Evolutionary conservation across 1,140 invertebrate species (phyloP), one percentile per base, ranked within the genome.

Genomic region (Conus ventricosus): DNA sequence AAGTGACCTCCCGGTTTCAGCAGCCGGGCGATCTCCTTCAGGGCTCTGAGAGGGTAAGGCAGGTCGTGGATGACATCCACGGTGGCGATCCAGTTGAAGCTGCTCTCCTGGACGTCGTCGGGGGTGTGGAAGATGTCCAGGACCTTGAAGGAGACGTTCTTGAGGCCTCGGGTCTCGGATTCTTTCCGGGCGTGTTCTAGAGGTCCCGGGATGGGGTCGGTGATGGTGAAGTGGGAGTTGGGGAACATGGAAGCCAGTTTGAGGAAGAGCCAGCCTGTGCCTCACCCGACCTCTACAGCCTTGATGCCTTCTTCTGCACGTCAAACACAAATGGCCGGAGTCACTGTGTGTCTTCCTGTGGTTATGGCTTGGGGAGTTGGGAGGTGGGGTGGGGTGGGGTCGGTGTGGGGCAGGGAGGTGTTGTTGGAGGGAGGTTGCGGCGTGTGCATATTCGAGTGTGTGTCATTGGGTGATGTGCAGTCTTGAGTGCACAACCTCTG

Each of bases 241-340:
- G 91, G 91, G 76, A 89, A 92, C 63, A 53, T 78, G 75, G 89
- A n/a, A 6, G 91, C 91, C 39, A 92, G 86, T 17, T 81, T 83
- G 0, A 85, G 80, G 7, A 84, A 23, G 27, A 84, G 78, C 17
- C 60, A 87, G 15, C 91, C 91, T 39, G 84, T 81, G 4, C 89
- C 91, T 78, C 90, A 89, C 11, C 91, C 91, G 39, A 92, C 25
- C 67, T 92, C 91, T 54, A 82, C 75, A 5, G 90, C 90, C 53
- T 87, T n/a, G 11, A 71, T 71, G n/a, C 84, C 84, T 15, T 25
- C 8, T 5, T 85, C 84, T 85, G 60, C 13, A 53, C 11, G 17
- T 63, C 1, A 63, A 39, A 39, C 39, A 39, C 39, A 39, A 0
- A 39, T 3, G 39, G 39, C 3, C 39, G 3, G 39, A 3, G 39